A percentile compares a stretch with the other conserved stretches of the same genome.
Evolutionary conservation across 2,888 invertebrate genomes (phyloP).

Genomic region (Rhingia campestris): DNA sequence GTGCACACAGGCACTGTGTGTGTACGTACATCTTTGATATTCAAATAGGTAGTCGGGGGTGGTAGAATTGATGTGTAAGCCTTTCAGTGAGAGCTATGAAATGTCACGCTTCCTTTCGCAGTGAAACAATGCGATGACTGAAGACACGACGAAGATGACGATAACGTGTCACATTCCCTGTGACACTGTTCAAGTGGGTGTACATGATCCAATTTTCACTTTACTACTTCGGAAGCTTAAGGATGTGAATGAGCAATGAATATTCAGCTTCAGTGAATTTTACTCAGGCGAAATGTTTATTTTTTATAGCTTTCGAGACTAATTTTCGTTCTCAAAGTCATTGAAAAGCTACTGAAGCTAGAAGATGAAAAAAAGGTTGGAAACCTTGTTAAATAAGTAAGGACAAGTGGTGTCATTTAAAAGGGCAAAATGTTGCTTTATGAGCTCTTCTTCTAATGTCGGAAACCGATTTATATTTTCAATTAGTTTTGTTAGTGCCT

Average conservation of each 20-base stretch:
- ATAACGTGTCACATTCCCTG: slow-evolving; percentile 54
- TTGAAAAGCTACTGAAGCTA: no score
- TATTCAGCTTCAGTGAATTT: slow-evolving; percentile 40
- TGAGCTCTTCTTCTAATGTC: no score
- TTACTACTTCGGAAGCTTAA: background rate
- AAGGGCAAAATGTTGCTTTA: no score
- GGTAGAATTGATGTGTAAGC: slow-evolving; percentile 20
- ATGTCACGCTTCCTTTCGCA: slow-evolving; percentile 63
- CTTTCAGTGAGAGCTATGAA: slow-evolving; percentile 17
- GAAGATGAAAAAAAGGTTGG: no score
- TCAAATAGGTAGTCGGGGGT: slow-evolving; percentile 39
- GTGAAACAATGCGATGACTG: slow-evolving; percentile 15
- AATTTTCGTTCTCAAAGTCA: slow-evolving; percentile 24
- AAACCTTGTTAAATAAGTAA: no score
- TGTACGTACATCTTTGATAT: slow-evolving; percentile 44
- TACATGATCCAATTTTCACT: slow-evolving; percentile 59
- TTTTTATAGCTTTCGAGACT: slow-evolving; percentile 49
- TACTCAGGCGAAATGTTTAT: slow-evolving; percentile 34
- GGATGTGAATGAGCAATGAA: slow-evolving; percentile 32
- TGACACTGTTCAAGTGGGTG: slow-evolving; percentile 50
- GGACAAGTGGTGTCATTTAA: no score
- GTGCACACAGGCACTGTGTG: background rate
- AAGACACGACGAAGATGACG: slow-evolving; percentile 4
- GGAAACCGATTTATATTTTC: no score
- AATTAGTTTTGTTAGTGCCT: no score